Conservation (phyloP, 64 coral and sea anemone genomes). For the Montipora foliosa region DNA sequence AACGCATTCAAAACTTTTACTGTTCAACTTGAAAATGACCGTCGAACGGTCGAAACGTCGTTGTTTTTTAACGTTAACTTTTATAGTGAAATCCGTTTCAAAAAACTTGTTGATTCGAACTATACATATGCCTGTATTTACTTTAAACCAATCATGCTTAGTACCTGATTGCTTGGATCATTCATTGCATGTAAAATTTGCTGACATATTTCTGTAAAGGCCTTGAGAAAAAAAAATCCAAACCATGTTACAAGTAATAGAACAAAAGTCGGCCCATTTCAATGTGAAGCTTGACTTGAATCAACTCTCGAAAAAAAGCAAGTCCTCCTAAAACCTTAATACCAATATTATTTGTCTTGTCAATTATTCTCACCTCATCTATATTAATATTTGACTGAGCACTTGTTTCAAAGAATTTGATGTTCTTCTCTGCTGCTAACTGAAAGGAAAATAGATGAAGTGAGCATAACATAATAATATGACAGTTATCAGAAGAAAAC, state of each 20-base stretch:
- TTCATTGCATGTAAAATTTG: constrained; percentile 75
- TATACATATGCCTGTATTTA: too few relatives aligned
- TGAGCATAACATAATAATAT: background rate
- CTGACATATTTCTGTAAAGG: constrained; percentile 88
- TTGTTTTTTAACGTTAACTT: too few relatives aligned
- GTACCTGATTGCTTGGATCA: constrained; percentile 22
- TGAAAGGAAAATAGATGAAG: constrained; percentile 28
- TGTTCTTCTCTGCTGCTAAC: constrained; percentile 91
- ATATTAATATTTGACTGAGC: constrained; percentile 96
- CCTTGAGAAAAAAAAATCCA: constrained; percentile 24
- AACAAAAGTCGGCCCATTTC: background rate
- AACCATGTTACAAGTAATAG: background rate
- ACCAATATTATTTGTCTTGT: too few relatives aligned
- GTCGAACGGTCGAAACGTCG: too few relatives aligned
- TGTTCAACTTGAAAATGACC: too few relatives aligned
- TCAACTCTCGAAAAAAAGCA: too few relatives aligned
- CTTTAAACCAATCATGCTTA: background rate
- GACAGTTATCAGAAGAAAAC: background rate
- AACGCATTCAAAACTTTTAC: too few relatives aligned
- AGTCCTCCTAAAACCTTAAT: too few relatives aligned
- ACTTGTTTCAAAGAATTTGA: constrained; percentile 99
- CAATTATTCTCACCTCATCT: constrained; percentile 82
- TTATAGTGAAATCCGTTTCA: too few relatives aligned
- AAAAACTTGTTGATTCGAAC: too few relatives aligned
- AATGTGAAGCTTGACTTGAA: background rate